phyloP scores from a whole-genome alignment of 2,888 invertebrate genomes.

The Nemotelus pantherinus region DNA sequence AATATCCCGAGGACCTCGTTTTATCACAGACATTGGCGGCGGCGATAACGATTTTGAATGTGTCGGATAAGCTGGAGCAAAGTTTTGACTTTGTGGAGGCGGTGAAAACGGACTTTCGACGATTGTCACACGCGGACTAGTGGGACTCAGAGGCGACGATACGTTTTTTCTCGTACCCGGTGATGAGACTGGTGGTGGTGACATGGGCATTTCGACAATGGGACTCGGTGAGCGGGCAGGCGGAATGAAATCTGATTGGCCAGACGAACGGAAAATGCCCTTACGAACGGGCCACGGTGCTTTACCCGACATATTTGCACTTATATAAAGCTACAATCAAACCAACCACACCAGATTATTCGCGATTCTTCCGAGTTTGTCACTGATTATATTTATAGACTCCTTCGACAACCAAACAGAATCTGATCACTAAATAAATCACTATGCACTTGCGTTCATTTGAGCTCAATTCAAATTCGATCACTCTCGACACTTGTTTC shows the following conservation, averaged over 20 bases:
- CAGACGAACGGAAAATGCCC: constrained; percentile 67
- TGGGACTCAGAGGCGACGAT: constrained; percentile 43
- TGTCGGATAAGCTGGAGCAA: constrained; percentile 14
- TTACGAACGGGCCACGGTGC: constrained; percentile 81
- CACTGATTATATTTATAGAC: constrained; percentile 21
- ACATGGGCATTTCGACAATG: constrained; percentile 65
- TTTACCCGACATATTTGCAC: constrained; percentile 64
- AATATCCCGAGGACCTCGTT: constrained; percentile 60
- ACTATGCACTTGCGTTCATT: not conserved
- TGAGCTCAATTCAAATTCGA: not conserved
- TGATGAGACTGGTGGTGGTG: constrained; percentile 58
- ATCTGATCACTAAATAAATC: constrained; percentile 24
- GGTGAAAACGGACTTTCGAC: constrained; percentile 56
- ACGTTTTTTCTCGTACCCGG: constrained; percentile 29
- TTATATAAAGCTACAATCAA: constrained; percentile 22
- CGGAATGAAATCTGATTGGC: constrained; percentile 63
- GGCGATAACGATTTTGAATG: constrained; percentile 42
- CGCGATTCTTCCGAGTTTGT: constrained; percentile 18
- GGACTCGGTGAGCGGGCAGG: constrained; percentile 63
- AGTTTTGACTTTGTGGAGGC: constrained; percentile 51
- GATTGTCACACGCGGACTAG: constrained; percentile 52
- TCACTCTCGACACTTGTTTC: not conserved
- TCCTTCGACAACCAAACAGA: constrained; percentile 21
- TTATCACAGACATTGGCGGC: constrained; percentile 46
- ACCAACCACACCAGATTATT: constrained; percentile 22